Evolutionary conservation across 2,888 invertebrate genomes (phyloP).

Genomic region (Halictus quadricinctus): DNA sequence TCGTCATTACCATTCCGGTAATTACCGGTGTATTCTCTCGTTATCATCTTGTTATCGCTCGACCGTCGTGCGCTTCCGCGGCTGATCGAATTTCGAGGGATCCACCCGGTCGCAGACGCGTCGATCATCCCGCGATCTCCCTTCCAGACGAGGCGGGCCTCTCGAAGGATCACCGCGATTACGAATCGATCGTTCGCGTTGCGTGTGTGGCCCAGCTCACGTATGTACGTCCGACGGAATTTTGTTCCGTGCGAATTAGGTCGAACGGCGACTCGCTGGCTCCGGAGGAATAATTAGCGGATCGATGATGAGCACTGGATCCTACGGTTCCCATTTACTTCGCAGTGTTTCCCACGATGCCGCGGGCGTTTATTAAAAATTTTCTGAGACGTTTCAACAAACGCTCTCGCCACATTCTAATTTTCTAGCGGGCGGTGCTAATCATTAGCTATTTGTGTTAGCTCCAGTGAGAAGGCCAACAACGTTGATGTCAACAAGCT

Average conservation of each 20-base stretch:
- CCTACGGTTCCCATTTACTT: background rate
- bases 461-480: too few species aligned
- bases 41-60: constrained; percentile 78
- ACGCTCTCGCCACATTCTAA: too few species aligned
- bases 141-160: background rate
- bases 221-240: background rate
- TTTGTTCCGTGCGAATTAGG: background rate
- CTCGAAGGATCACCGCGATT: background rate
- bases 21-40: constrained; percentile 78
- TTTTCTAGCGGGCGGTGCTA: too few species aligned
- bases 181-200: background rate
- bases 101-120: background rate
- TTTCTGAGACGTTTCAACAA: background rate
- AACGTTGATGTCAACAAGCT: too few species aligned
- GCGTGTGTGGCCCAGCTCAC: background rate
- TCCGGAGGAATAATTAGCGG: constrained; percentile 6
- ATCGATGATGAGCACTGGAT: background rate
- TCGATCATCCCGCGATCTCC: constrained; percentile 25
- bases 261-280: background rate
- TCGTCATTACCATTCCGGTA: constrained; percentile 80
- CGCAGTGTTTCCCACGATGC: too few species aligned
- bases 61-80: constrained; percentile 68
- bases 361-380: background rate
- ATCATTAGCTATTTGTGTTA: too few species aligned
- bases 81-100: constrained; percentile 59